Percentiles rank a stretch among this genome's conserved stretches.
phyloP scores from a whole-genome alignment of 2,888 invertebrate species.

The Ethmia dodecea region DNA sequence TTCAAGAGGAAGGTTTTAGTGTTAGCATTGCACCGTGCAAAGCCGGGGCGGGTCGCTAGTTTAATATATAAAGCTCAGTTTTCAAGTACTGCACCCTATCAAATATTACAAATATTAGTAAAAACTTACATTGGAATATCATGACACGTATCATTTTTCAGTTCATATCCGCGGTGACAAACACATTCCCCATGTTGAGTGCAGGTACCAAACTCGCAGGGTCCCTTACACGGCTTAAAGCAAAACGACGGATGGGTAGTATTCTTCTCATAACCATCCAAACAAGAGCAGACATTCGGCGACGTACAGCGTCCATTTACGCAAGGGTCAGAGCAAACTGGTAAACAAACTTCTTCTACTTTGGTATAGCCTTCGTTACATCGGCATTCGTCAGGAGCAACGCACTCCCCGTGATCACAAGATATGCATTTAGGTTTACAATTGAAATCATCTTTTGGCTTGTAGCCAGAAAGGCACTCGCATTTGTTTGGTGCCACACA shows the following conservation, averaged over 20 bases:
- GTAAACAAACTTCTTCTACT: constrained; percentile 25
- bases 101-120: too few relatives aligned
- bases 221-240: constrained; percentile 37
- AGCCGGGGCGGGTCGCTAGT: too few relatives aligned
- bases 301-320: constrained; percentile 14
- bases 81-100: too few relatives aligned
- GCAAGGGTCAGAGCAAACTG: constrained; percentile 27
- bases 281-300: constrained; percentile 64
- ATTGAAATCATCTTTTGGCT: constrained; percentile 9
- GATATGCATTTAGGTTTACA: constrained; percentile 28
- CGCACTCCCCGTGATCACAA: constrained; percentile 74
- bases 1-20: too few relatives aligned
- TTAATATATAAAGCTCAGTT: too few relatives aligned
- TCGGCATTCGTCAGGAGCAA: constrained; percentile 77
- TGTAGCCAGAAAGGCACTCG: constrained; percentile 16
- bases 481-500: constrained; percentile 21
- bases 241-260: constrained; percentile 21
- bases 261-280: constrained; percentile 38
- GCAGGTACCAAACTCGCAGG: not conserved
- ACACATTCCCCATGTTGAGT: not conserved
- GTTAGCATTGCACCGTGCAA: too few relatives aligned
- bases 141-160: not conserved
- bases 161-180: not conserved
- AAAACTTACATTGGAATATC: too few relatives aligned
- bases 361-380: constrained; percentile 74